Evolutionary conservation across 64 coral and sea anemone genomes (phyloP), one percentile per base, ranked within the genome.

Genomic region (Exaiptasia diaphana): DNA sequence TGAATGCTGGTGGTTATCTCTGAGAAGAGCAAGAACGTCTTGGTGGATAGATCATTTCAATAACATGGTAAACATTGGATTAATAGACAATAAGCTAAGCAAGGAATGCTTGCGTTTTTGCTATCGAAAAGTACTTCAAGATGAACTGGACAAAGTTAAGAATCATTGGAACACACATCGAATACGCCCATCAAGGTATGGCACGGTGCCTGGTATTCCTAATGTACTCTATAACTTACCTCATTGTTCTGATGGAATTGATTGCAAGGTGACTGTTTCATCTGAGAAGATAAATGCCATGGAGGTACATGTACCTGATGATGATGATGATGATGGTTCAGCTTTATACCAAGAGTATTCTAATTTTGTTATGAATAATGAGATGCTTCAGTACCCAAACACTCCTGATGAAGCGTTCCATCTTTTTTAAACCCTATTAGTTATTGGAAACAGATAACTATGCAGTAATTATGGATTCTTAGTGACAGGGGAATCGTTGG

Each of bases 341-440:
- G 15, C 64, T 26, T 36, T 58, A 36, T 79, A 88, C 57, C 74
- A 79, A 71, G 50, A 88, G 63, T 88, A 79, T 79, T 79, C 72
- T 48, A 34, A 88, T 54, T 88, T 77, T 79, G 74, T 88, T 69
- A 45, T 58, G 55, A 56, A 69, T 50, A 68, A 31, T 75, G 52
- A 75, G 63, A 50, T 38, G 14, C 25, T 55, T 32, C 60, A 79
- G 63, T 67, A 70, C 61, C 86, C 75, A 41, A 61, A 60, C 86
- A 80, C 37, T 73, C 38, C 46, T 39, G 65, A 74, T 55, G 56
- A 89, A 72, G 68, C 76, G 60, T 79, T 89, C 50, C 35, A 81
- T 60, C 77, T 88, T 43, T 88, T 81, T 89, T 40, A 81, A 89
- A 56, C 68, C 5, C 68, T 89, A 40, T 31, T 91, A 24, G 81